Base-by-base conservation (phyloP, 2,888 invertebrate species). In the Eustalomyia histrio region DNA sequence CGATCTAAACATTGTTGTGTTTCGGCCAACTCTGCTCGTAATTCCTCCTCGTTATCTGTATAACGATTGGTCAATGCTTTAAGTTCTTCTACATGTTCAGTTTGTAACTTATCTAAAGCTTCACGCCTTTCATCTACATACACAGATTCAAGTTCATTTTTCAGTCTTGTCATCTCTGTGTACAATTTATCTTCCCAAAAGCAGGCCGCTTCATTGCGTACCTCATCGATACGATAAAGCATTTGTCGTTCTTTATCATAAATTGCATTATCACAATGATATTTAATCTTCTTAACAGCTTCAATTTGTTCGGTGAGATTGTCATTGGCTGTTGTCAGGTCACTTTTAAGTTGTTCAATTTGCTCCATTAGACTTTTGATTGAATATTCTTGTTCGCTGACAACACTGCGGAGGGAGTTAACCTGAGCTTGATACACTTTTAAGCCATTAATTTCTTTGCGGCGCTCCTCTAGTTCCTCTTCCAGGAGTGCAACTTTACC, bases 101-200 rank as follows among this genome's bases (percentile, higher is more conserved):
- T 89, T 84, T 92, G 91, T 55, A 93, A 90, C 71, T 92, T 91
- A 83, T 93, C 92, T 75, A 94, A 90, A 1, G 93, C 93, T 35
- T 91, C 89, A 64, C 91, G 91, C 83, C 93, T 92, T 85, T 94
- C 94, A 83, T 94, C 93, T 73, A 91, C 90, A 86, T 93, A 92
- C 79, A 92, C 91, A 86, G 92, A 92, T 87, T 93, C 93, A 85
- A 94, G 87, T 88, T 94, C 94, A 81, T 90, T 89, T 89, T 92
- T 93, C 88, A 94, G 90, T 89, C 93, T 91, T 85, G 92, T 91
- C 90, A 93, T 93, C 90, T 94, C 94, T 86, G 92, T 92, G 84
- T 90, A 87, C 85, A 94, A 88, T 89, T 92, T 92, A 83, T 93
- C 92, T 87, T 94, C 94, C 94, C 94, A 94, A 91, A 93, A 92